Conservation (phyloP, 2,888 invertebrate species). For the Clepsis dumicolana region DNA sequence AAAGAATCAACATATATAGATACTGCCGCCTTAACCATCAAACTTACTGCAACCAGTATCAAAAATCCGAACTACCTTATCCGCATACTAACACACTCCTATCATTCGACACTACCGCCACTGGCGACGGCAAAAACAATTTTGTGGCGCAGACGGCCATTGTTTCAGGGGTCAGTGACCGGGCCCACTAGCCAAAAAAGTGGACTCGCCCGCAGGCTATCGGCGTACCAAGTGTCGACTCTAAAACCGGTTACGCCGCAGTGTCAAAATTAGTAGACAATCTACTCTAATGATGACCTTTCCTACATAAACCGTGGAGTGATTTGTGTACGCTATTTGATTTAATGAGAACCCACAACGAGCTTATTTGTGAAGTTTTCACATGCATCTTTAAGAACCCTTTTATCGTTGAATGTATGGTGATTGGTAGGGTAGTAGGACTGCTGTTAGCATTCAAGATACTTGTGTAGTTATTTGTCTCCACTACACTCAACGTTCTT, state of each 20-base stretch:
- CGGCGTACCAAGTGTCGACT: slow-evolving; percentile 3
- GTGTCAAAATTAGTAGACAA: slow-evolving; percentile 10
- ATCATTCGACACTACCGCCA: slow-evolving; percentile 6
- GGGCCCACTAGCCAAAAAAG: slow-evolving; percentile 35
- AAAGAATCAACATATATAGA: too few species aligned
- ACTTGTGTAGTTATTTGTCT: too few species aligned
- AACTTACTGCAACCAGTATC: not conserved
- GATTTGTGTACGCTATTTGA: slow-evolving; percentile 9
- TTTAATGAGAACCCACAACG: not conserved
- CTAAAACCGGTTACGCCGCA: not conserved
- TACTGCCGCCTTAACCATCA: slow-evolving; percentile 4
- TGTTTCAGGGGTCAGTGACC: slow-evolving; percentile 32
- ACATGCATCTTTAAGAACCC: too few species aligned
- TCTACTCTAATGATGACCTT: slow-evolving; percentile 10
- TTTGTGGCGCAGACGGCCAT: slow-evolving; percentile 14
- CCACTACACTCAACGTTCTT: too few species aligned
- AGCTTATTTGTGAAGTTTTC: not conserved
- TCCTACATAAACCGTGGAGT: not conserved
- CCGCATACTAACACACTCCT: not conserved
- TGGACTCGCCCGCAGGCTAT: slow-evolving; percentile 37
- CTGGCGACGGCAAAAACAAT: not conserved
- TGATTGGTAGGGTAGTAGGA: too few species aligned
- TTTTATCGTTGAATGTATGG: too few species aligned
- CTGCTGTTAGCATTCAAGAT: too few species aligned
- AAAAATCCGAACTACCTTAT: slow-evolving; percentile 27